Evolutionary conservation across 2,113 vertebrate genomes (phyloP).

Genomic region (Rhagologus leucostigma): DNA sequence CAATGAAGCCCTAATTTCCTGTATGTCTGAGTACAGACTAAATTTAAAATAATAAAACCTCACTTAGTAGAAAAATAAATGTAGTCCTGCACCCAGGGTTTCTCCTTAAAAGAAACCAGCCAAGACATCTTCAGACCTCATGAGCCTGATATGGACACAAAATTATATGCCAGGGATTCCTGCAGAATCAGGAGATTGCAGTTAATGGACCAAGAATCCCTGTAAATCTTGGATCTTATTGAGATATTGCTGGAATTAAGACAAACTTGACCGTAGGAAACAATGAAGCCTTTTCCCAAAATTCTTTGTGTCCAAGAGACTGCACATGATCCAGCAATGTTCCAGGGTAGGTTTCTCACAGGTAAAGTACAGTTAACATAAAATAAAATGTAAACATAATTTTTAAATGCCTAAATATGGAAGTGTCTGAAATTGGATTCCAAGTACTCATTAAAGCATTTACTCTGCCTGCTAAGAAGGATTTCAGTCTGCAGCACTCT

Average conservation of each 20-base stretch:
- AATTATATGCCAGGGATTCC: background rate
- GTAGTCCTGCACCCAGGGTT: background rate
- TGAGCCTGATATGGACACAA: background rate
- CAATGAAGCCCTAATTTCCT: background rate
- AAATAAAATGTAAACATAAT: background rate
- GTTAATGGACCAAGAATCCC: background rate
- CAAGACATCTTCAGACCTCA: background rate
- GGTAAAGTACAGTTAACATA: background rate
- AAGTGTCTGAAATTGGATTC: background rate
- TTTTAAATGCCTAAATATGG: background rate
- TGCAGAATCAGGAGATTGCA: background rate
- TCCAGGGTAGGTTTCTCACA: background rate
- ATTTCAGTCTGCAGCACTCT: background rate
- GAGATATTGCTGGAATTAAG: background rate
- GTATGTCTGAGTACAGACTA: background rate
- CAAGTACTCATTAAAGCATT: background rate
- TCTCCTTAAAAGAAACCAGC: background rate
- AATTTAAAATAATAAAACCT: background rate
- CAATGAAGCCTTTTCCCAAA: background rate
- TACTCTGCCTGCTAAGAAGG: background rate
- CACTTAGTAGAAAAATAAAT: background rate
- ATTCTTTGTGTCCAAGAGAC: background rate
- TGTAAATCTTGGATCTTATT: background rate
- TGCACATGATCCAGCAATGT: background rate
- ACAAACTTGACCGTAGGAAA: background rate